Evolutionary conservation across 2,113 vertebrate species (phyloP).

Genomic region (Seriola rivoliana): DNA sequence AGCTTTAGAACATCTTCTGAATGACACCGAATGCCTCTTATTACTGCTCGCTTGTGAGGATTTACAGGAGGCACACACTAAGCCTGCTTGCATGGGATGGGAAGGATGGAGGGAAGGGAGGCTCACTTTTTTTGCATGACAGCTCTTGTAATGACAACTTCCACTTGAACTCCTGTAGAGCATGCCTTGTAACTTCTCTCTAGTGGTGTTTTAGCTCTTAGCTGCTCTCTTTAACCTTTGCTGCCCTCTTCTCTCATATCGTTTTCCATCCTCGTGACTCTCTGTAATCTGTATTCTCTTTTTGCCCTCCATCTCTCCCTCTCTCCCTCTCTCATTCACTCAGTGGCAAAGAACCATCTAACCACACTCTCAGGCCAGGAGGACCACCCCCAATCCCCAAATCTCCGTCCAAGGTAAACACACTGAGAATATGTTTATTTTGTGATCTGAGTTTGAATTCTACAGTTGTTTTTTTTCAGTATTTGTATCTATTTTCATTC

Average conservation of each 20-base stretch:
- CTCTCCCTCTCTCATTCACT: conserved; percentile 24
- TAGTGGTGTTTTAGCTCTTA: conserved; percentile 20
- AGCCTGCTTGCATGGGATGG: conserved; percentile 74
- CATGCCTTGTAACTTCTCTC: conserved; percentile 61
- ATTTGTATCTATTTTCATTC: no score
- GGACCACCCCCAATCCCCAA: conserved; percentile 90
- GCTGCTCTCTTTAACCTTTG: conserved; percentile 10
- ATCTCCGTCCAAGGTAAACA: conserved; percentile 95
- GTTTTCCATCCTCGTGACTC: background rate
- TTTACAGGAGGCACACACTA: conserved; percentile 27
- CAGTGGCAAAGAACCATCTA: conserved; percentile 85
- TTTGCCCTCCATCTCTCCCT: conserved; percentile 18
- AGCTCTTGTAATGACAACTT: conserved; percentile 43
- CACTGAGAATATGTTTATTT: no score
- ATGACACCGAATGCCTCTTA: conserved; percentile 27
- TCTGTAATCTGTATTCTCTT: conserved; percentile 9
- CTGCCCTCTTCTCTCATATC: background rate
- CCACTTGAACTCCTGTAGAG: conserved; percentile 43
- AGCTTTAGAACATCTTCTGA: conserved; percentile 24
- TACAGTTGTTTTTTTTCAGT: no score
- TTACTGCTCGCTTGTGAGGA: conserved; percentile 45
- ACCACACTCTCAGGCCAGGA: conserved; percentile 90
- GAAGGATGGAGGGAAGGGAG: conserved; percentile 8
- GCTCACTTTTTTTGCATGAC: conserved; percentile 73
- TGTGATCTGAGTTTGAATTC: background rate